Base-by-base conservation (phyloP, 2,888 invertebrate species). In the Diarsia mendica region DNA sequence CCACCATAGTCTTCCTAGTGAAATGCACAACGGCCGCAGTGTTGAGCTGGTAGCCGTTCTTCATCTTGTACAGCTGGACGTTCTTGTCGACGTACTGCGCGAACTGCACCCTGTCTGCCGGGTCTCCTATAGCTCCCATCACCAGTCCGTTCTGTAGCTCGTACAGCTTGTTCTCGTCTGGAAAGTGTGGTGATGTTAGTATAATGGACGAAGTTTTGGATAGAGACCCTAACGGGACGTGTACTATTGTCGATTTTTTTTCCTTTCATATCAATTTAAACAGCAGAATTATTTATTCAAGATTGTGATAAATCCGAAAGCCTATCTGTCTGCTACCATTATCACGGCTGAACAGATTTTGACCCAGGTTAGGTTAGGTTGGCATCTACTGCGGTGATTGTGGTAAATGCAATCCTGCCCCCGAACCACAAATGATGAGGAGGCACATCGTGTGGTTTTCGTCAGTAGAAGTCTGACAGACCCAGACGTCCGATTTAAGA, bases 81-180 rank as follows among this genome's bases (percentile, higher is more conserved):
- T 99, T 99, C 94, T 99, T 99, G 11, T 98, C 97, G 85, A 99
- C 98, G 92, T 98, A 99, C 93, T 99, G 99, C 0, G 99, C 98
- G 95, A 99, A 99, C 93, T 99, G 99, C 2, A 97, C 97, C 0
- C 98, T 98, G 91, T 99, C 99, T 0, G 99, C 99, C 0, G 98
- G 95, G 90, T 99, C 99, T 0, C 99, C 99, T 85, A 97, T 97
- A 66, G 99, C 98, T 1, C 98, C 98, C 97, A 99, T 98, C 76
- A 99, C 95, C 75, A 99, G 95, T 66, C 97, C 97, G 81, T 98
- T 97, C 18, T 98, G 98, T 70, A 99, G 96, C 91, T 98, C 97
- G 91, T 98, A 97, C 85, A 99, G 97, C 94, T 99, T 99, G 89
- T 98, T 98, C 90, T 98, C 98, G 95, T 99, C 99, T 99, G 91